These are phyloP conservation scores for Leucania comma DNA, from an alignment of 2,888 invertebrate genomes.

Conservation along the genomic window DNA sequence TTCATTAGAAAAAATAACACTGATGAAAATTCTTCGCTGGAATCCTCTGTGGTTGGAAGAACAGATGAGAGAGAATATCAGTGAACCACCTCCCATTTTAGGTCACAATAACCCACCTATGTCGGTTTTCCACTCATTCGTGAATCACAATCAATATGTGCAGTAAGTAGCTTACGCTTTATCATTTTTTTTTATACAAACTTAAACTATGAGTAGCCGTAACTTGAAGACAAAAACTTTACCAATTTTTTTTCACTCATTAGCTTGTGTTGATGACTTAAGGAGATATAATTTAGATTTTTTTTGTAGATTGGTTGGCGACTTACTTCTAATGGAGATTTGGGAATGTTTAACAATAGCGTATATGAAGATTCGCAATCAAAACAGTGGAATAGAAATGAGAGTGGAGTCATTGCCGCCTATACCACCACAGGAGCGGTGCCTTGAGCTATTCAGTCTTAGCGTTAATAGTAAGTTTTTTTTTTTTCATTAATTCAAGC, in stretches of 20 bases:
- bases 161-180: slow-evolving; percentile 79
- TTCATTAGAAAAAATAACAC: slow-evolving; percentile 85
- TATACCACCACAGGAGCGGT: slow-evolving; percentile 75
- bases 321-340: slow-evolving; percentile 91
- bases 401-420: slow-evolving; percentile 81
- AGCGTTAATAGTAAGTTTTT: slow-evolving; percentile 79
- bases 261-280: background rate
- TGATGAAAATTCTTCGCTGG: slow-evolving; percentile 92
- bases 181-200: background rate
- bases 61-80: slow-evolving; percentile 78
- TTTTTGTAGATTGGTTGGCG: slow-evolving; percentile 88
- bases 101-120: slow-evolving; percentile 85
- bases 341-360: slow-evolving; percentile 90
- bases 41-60: slow-evolving; percentile 92
- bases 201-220: background rate
- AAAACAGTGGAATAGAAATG: slow-evolving; percentile 73
- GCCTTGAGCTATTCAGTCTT: slow-evolving; percentile 78
- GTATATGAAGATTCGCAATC: slow-evolving; percentile 72
- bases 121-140: slow-evolving; percentile 90
- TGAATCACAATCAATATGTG: slow-evolving; percentile 91
- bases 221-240: background rate
- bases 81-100: slow-evolving; percentile 90
- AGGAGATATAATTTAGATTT: slow-evolving; percentile 26
- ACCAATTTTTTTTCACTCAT: background rate
- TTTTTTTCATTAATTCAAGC: background rate